These are phyloP conservation scores for Hypena proboscidalis DNA, from an alignment of 2,888 invertebrate species.

Conservation along the genomic window DNA sequence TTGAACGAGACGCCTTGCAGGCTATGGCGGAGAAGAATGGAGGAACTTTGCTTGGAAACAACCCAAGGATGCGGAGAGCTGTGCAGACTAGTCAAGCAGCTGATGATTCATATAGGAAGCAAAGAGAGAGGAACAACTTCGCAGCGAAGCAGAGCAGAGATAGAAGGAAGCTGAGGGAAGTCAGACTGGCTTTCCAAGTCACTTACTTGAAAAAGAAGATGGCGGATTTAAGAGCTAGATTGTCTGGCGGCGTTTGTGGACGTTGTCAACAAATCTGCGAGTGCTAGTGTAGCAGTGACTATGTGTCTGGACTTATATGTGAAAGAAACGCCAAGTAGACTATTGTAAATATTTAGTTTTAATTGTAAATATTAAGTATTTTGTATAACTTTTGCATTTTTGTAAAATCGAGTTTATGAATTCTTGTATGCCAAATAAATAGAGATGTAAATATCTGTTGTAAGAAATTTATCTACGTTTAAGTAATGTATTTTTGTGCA, in stretches of 20 bases:
- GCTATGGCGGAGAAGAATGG: constrained; percentile 88
- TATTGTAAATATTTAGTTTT: not conserved
- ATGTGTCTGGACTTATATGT: constrained; percentile 10
- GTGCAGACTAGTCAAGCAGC: constrained; percentile 61
- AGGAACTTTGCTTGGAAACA: constrained; percentile 83
- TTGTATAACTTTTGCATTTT: not conserved
- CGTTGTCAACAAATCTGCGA: constrained; percentile 51
- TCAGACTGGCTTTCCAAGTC: constrained; percentile 95
- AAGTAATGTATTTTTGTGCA: constrained; percentile 27
- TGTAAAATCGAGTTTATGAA: not conserved
- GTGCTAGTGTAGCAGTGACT: constrained; percentile 33
- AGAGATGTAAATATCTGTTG: not conserved
- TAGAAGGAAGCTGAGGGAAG: constrained; percentile 94
- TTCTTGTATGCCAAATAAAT: not conserved
- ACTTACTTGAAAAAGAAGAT: constrained; percentile 95
- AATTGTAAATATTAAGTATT: not conserved
- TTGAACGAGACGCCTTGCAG: constrained; percentile 88
- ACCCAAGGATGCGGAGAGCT: constrained; percentile 90
- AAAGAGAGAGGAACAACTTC: constrained; percentile 95
- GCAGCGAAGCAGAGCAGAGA: constrained; percentile 97
- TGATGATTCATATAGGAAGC: constrained; percentile 94
- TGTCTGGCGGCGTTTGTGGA: constrained; percentile 78
- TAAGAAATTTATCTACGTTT: not conserved
- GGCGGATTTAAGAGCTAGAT: constrained; percentile 89
- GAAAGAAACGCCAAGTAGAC: not conserved